Conservation (phyloP, 2,797 vertebrate species). For the Lepilemur ruficaudatus region DNA sequence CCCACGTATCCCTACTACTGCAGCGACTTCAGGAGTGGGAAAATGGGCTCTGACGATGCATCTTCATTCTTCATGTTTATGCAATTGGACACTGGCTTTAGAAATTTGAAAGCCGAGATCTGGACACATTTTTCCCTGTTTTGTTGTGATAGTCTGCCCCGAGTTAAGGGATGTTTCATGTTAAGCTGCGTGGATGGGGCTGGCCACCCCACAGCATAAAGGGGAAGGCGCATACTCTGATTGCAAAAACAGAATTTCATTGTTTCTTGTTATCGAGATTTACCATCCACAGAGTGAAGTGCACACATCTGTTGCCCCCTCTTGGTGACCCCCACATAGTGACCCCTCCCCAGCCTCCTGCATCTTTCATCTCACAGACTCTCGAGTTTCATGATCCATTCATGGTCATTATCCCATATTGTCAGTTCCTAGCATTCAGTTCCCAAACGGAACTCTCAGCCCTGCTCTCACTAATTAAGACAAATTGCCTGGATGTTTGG, state of each 20-base stretch:
- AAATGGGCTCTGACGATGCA: background rate
- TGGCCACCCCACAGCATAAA: background rate
- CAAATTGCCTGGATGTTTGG: conserved; percentile 59
- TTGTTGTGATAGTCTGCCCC: background rate
- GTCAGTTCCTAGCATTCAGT: conserved; percentile 59
- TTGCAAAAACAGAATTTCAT: background rate
- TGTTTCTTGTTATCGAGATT: background rate
- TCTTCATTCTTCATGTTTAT: background rate
- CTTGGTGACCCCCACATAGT: background rate
- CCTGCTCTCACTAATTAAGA: conserved; percentile 76
- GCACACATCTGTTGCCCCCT: too few species aligned
- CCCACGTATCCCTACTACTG: background rate
- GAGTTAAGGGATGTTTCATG: background rate
- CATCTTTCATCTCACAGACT: conserved; percentile 49
- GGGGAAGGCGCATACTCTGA: background rate
- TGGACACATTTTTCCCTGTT: background rate
- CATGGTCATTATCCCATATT: conserved; percentile 67
- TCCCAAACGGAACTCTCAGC: conserved; percentile 63
- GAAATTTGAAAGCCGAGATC: background rate
- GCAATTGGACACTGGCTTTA: background rate
- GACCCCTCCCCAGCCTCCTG: background rate
- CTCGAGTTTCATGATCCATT: conserved; percentile 67
- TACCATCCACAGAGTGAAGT: too few species aligned
- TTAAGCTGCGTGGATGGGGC: background rate
- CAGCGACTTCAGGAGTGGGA: background rate